Evolutionary conservation across 1,140 invertebrate genomes (phyloP), one percentile per base, ranked within the genome.

Genomic region (Drosophila nannoptera): DNA sequence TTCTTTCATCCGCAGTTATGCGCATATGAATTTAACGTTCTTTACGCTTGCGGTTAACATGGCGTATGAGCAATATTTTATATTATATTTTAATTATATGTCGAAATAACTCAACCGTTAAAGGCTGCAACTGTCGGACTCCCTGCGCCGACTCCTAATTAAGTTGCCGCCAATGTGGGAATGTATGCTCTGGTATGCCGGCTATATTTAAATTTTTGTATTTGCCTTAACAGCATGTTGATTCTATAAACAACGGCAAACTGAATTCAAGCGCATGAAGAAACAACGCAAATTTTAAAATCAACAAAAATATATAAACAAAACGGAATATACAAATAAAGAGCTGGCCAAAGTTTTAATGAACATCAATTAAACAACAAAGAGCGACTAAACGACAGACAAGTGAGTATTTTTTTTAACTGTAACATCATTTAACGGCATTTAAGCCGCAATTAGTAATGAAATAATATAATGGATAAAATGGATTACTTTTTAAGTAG

Each of bases 381-480:
- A 65, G 54, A 71, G 55, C 6, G 16, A 33, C 48, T 65, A 67
- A 68, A 45, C 46, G 42, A 64, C 46, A 55, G 43, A 68, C 40
- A 77, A 75, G 78, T 83, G 40, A 81, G 78, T 81, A 83, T 59
- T 60, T 52, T 16, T 8, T 14, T 48, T 7, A 16, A 36, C 16
- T 11, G 40, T 43, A 7, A 2, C 46, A 40, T 53, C 38, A 45
- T 8, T 32, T 12, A 16, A 0, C 2, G 1, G 4, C 42, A 45
- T 68, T 48, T 45, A 46, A 14, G 11, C 32, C 7, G 5, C 11
- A 32, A 46, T 67, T 8, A 43, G 12, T 52, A n/a, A 50, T 52
- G 2, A n/a, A 53, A 0, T 31, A 7, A n/a, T 11, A n/a, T 12
- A 7, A 2, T 22, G 16, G 8, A n/a, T 0, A 12, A 12, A 7